Evolutionary conservation across 2,888 invertebrate species (phyloP).

Genomic region (Podotricha telesiphe): DNA sequence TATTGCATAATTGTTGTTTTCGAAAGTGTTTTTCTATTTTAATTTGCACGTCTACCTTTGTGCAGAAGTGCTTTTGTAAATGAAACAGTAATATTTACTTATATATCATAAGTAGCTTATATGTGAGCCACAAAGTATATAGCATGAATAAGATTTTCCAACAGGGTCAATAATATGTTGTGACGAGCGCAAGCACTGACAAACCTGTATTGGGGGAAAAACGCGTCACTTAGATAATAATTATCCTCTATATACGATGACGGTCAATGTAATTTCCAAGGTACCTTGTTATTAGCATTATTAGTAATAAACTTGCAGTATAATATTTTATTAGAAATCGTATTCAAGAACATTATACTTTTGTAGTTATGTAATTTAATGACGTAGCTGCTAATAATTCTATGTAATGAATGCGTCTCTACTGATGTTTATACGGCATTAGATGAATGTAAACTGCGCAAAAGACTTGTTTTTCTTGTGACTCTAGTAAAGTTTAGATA

Average conservation of each 20-base stretch:
- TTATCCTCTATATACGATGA: constrained; percentile 46
- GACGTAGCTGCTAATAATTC: constrained; percentile 25
- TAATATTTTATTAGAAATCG: constrained; percentile 14
- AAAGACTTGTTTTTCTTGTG: constrained; percentile 36
- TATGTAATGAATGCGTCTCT: constrained; percentile 18
- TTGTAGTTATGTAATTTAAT: constrained; percentile 22
- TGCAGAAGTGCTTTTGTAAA: not conserved
- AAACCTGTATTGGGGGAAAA: constrained; percentile 61
- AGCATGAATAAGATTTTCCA: not conserved
- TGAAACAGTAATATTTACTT: not conserved
- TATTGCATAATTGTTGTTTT: not conserved
- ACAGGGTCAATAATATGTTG: constrained; percentile 49
- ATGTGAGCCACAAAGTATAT: constrained; percentile 41
- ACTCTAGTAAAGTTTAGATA: constrained; percentile 27
- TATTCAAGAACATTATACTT: constrained; percentile 7
- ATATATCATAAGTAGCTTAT: not conserved
- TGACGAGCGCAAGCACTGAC: constrained; percentile 50
- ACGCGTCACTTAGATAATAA: constrained; percentile 62
- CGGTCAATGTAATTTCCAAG: constrained; percentile 41
- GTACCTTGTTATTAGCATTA: constrained; percentile 11
- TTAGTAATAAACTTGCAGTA: not conserved
- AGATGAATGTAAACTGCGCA: constrained; percentile 39
- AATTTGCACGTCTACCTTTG: not conserved
- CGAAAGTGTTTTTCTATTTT: not conserved
- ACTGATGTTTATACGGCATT: constrained; percentile 35